These are phyloP conservation scores for Temnothorax nylanderi DNA, from an alignment of 1,140 invertebrate genomes.

Conservation along the genomic window DNA sequence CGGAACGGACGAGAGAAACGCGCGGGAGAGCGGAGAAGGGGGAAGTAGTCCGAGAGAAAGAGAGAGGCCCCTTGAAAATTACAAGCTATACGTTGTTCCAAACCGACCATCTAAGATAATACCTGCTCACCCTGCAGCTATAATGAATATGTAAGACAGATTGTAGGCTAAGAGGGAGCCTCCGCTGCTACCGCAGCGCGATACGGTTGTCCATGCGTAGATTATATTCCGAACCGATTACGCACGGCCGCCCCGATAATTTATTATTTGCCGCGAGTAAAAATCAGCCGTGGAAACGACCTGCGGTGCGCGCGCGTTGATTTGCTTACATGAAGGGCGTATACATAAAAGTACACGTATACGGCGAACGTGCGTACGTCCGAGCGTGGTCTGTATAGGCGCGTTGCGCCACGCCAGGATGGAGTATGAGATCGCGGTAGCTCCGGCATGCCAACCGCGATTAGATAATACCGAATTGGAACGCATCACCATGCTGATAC, in stretches of 20 bases:
- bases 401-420: neutral
- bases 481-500: conserved; percentile 53
- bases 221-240: conserved; percentile 80
- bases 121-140: conserved; percentile 84
- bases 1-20: conserved; percentile 45
- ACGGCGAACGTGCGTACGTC: neutral
- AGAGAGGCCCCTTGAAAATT: conserved; percentile 83
- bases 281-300: conserved; percentile 72
- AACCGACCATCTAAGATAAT: conserved; percentile 86
- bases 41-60: conserved; percentile 64
- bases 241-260: conserved; percentile 74
- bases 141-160: conserved; percentile 87
- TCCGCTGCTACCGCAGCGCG: conserved; percentile 84
- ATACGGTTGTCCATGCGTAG: conserved; percentile 80
- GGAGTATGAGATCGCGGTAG: conserved; percentile 39
- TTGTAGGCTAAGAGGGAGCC: conserved; percentile 86
- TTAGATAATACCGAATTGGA: conserved; percentile 70
- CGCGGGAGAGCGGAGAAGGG: neutral
- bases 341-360: neutral
- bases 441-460: conserved; percentile 54
- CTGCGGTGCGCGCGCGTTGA: conserved; percentile 42
- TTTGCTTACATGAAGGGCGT: conserved; percentile 4
- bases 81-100: conserved; percentile 85
- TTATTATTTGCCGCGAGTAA: conserved; percentile 77
- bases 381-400: neutral